Conservation (phyloP, 1,140 invertebrate species). For the Sminthurinus signatus region DNA sequence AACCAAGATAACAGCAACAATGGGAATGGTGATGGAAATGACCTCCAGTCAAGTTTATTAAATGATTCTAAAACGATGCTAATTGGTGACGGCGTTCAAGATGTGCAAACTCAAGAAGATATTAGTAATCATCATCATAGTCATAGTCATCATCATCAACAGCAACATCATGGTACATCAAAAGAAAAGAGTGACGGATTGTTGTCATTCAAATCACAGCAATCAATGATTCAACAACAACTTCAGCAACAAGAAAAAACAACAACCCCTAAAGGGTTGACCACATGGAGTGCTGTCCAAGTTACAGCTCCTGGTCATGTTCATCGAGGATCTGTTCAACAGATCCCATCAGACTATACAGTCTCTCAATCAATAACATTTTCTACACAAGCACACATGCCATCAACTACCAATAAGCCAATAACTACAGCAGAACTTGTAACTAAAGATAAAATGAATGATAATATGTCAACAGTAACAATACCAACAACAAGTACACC, state of each 20-base stretch:
- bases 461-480: not conserved
- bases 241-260: slow-evolving; percentile 1
- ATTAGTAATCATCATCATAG: too few relatives aligned
- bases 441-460: slow-evolving; percentile 5
- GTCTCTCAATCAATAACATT: slow-evolving; percentile 32
- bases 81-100: not conserved
- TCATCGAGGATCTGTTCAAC: slow-evolving; percentile 24
- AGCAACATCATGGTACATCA: not conserved
- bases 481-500: not conserved
- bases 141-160: not conserved
- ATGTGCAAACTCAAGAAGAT: too few relatives aligned
- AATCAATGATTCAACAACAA: not conserved
- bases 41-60: not conserved
- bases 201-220: not conserved
- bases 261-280: slow-evolving; percentile 39
- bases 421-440: slow-evolving; percentile 5
- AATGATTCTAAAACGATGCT: not conserved
- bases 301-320: not conserved
- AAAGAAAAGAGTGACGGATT: slow-evolving; percentile 3
- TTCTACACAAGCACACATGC: slow-evolving; percentile 16
- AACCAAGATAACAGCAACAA: too few relatives aligned
- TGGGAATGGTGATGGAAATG: slow-evolving; percentile 4
- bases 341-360: slow-evolving; percentile 30
- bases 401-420: slow-evolving; percentile 14
- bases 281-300: slow-evolving; percentile 39